These are phyloP conservation scores for Schizotus pectinicornis DNA, from an alignment of 2,888 invertebrate genomes.

Conservation along the genomic window DNA sequence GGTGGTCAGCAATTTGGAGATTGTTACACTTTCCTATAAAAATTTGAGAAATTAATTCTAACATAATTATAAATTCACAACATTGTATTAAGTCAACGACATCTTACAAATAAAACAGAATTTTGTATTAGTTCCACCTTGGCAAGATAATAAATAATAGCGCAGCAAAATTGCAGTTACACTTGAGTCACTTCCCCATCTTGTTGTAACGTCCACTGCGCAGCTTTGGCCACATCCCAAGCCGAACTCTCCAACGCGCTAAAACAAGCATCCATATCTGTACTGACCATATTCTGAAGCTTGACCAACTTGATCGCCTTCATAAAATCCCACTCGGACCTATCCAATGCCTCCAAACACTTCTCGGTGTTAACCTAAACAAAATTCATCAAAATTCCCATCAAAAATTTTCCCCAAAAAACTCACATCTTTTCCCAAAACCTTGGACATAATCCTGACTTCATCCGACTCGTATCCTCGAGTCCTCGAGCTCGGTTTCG, in stretches of 20 bases:
- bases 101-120: slow-evolving; percentile 26
- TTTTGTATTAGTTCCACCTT: slow-evolving; percentile 20
- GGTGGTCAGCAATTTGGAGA: slow-evolving; percentile 9
- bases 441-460: slow-evolving; percentile 90
- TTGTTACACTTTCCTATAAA: background rate
- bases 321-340: slow-evolving; percentile 88
- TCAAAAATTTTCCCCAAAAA: slow-evolving; percentile 1
- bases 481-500: slow-evolving; percentile 81
- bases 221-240: slow-evolving; percentile 74
- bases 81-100: slow-evolving; percentile 10
- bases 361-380: slow-evolving; percentile 72
- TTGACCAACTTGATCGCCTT: slow-evolving; percentile 84
- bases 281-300: slow-evolving; percentile 62
- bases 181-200: slow-evolving; percentile 53
- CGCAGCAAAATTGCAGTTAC: slow-evolving; percentile 27
- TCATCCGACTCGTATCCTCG: slow-evolving; percentile 89
- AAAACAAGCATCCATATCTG: slow-evolving; percentile 56
- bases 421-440: slow-evolving; percentile 76
- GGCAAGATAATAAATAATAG: slow-evolving; percentile 43
- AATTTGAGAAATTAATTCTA: slow-evolving; percentile 16
- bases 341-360: slow-evolving; percentile 80
- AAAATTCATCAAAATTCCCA: slow-evolving; percentile 1
- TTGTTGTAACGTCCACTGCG: slow-evolving; percentile 64
- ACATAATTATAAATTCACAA: slow-evolving; percentile 26
- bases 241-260: slow-evolving; percentile 65